These are phyloP conservation scores for Protaetia brevitarsis DNA, from an alignment of 1,140 invertebrate species.

Conservation along the genomic window DNA sequence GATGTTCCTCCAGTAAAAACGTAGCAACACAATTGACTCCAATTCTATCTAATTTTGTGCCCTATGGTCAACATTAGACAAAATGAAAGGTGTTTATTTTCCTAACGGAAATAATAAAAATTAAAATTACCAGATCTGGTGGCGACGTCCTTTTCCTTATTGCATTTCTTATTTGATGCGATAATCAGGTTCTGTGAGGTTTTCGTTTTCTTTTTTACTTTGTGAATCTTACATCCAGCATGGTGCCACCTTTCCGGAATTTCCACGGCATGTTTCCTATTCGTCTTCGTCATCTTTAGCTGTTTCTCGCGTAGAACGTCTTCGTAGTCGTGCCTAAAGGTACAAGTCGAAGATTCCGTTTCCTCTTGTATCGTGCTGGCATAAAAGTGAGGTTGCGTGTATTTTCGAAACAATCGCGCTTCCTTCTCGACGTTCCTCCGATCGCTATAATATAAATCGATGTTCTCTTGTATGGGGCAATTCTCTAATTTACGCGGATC, in stretches of 20 bases:
- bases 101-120: neutral
- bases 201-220: neutral
- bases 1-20: too few relatives aligned
- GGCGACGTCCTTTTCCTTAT: neutral
- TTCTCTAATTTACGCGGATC: neutral
- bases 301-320: neutral
- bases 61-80: too few relatives aligned
- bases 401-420: neutral
- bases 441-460: neutral
- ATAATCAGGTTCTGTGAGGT: neutral
- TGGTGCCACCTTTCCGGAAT: neutral
- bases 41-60: too few relatives aligned
- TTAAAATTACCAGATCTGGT: neutral
- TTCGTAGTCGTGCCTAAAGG: neutral
- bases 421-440: neutral
- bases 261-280: neutral
- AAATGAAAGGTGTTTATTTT: too few relatives aligned
- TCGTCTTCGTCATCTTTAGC: neutral
- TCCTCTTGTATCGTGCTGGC: conserved; percentile 8
- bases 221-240: neutral
- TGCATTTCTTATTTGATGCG: neutral
- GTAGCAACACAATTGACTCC: too few relatives aligned
- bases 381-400: neutral
- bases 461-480: neutral
- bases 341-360: neutral